phyloP scores from a whole-genome alignment of 2,797 vertebrate species.

The Scyliorhinus canicula region DNA sequence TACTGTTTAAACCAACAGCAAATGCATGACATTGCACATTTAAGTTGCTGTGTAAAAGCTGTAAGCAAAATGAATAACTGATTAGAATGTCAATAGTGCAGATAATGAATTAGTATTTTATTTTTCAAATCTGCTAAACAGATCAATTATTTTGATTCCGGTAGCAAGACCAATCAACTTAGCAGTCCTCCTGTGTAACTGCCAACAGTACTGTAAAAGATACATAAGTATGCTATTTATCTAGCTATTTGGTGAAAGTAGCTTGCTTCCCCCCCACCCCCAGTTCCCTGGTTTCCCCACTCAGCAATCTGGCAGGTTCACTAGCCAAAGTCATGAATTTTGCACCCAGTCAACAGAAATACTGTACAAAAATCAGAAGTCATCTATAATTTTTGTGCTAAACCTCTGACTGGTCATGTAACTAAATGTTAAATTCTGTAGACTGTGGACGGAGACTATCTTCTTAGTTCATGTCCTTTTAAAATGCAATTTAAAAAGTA shows the following conservation, averaged over 20 bases:
- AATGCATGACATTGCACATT: neutral
- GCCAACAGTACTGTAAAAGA: neutral
- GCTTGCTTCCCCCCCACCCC: neutral
- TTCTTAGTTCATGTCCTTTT: neutral
- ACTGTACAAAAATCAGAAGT: neutral
- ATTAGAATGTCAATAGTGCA: neutral
- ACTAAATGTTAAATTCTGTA: neutral
- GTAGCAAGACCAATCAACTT: neutral
- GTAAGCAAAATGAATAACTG: neutral
- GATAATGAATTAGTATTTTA: neutral
- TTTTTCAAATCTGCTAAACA: neutral
- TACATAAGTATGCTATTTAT: neutral
- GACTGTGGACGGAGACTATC: neutral
- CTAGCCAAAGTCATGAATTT: too few species aligned
- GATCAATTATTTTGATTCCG: neutral
- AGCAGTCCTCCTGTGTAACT: neutral
- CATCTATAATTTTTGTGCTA: neutral
- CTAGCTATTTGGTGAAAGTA: neutral
- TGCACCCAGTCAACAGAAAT: neutral
- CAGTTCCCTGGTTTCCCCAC: neutral
- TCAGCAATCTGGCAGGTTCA: neutral
- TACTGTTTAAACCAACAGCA: constrained; percentile 18
- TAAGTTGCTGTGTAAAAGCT: constrained; percentile 19
- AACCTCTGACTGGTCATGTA: neutral
- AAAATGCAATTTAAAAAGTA: neutral